phyloP scores from a whole-genome alignment of 2,113 vertebrate species.

The Porphyrio hochstetteri region DNA sequence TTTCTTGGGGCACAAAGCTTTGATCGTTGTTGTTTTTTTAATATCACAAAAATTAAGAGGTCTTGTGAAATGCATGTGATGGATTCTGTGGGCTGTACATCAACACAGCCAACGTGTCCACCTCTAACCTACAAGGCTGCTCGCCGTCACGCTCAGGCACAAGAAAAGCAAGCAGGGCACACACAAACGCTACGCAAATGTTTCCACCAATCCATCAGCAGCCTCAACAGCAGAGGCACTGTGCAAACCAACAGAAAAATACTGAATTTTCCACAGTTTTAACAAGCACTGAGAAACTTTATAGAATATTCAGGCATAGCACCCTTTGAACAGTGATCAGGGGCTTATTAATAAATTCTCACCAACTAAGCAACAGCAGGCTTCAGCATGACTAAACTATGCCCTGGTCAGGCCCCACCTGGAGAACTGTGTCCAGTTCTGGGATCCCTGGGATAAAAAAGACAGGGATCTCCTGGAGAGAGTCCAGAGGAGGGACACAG shows the following conservation, averaged over 20 bases:
- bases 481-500: too few species aligned
- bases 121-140: neutral
- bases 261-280: neutral
- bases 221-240: neutral
- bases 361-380: neutral
- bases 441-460: too few species aligned
- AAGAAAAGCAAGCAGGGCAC: neutral
- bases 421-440: too few species aligned
- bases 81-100: neutral
- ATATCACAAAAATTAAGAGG: neutral
- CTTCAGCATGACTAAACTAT: neutral
- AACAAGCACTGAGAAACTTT: neutral
- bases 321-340: neutral
- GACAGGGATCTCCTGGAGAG: too few species aligned
- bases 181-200: neutral
- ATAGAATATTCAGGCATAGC: neutral
- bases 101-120: neutral
- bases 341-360: slow-evolving; percentile 24
- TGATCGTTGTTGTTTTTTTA: neutral
- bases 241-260: neutral
- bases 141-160: neutral
- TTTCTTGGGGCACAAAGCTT: neutral
- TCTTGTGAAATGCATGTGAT: neutral
- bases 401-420: too few species aligned
- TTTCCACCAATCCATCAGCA: neutral